phyloP scores from a whole-genome alignment of 2,113 vertebrate species.

The Pycnonotus jocosus region DNA sequence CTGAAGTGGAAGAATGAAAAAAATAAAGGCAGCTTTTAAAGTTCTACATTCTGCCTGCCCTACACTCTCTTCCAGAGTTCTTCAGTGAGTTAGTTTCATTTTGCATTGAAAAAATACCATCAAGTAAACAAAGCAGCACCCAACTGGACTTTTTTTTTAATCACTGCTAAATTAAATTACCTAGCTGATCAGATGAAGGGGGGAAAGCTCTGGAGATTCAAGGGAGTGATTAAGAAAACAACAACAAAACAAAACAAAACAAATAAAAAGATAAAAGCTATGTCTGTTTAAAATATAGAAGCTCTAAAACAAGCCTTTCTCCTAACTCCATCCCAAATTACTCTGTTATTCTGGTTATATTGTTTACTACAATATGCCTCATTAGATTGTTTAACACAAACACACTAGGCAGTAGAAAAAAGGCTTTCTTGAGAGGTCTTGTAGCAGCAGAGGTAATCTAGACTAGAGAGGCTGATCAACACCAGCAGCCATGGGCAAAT shows the following conservation, averaged over 20 bases:
- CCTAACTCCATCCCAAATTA: neutral
- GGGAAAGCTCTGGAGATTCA: neutral
- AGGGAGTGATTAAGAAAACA: neutral
- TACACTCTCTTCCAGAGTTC: neutral
- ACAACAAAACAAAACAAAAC: neutral
- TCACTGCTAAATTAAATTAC: neutral
- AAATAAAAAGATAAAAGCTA: neutral
- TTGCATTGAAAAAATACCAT: constrained; percentile 5
- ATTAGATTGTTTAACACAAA: constrained; percentile 14
- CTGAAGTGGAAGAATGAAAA: neutral
- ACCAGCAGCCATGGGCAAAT: neutral
- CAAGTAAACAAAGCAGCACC: neutral
- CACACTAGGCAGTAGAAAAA: neutral
- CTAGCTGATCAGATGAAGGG: neutral
- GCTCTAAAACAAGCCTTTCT: neutral
- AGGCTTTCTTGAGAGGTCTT: neutral
- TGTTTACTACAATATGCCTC: neutral
- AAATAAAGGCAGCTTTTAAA: constrained; percentile 22
- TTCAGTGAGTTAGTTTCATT: neutral
- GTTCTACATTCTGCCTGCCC: neutral
- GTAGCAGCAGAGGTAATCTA: neutral
- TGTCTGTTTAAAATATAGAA: neutral
- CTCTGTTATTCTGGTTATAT: neutral
- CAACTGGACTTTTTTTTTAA: neutral
- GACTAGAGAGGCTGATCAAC: neutral